Base-by-base conservation (phyloP, 1,140 invertebrate genomes). In the Drosophila quadrilineata region DNA sequence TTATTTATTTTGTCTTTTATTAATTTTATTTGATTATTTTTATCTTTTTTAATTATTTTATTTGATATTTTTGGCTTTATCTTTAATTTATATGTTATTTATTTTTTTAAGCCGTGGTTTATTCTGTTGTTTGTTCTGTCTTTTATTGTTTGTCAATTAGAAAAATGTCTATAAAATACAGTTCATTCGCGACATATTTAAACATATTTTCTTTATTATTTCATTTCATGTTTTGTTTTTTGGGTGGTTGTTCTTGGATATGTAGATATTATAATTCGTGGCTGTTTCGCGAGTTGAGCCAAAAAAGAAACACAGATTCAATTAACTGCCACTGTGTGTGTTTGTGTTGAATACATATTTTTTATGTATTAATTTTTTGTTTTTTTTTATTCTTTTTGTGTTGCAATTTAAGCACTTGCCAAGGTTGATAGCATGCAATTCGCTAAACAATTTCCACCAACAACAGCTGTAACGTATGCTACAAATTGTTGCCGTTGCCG, bases 151-250 rank as follows among this genome's bases (percentile, higher is more conserved):
- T 2, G 14, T 19, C 24, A n/a, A 6, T 43, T 49, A 73, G 85
- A 40, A 84, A 82, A 82, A 82, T 60, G 73, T 84, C 73, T 82
- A 82, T 82, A 84, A 82, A 82, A 82, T 62, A 74, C 59, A 69
- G 60, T 56, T 76, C 72, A 38, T 72, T 75, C 63, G n/a, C n/a
- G 76, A 43, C 71, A 82, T 77, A 50, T 68, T 52, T 60, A 48
- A 29, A 67, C 45, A 53, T 49, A 59, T 49, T 26, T 43, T n/a
- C 12, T 21, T 46, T 46, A 9, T 14, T 17, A 16, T 46, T 29
- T 6, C 21, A 16, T 19, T 45, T 45, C 5, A 6, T 8, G 40
- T 45, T 45, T 45, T 28, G 41, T 2, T 10, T 0, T 19, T 65
- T 50, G 45, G 53, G 36, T n/a, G n/a, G n/a, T n/a, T n/a, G 3